These are phyloP conservation scores for Dryas iulia DNA, from an alignment of 1,140 invertebrate species.

Conservation along the genomic window DNA sequence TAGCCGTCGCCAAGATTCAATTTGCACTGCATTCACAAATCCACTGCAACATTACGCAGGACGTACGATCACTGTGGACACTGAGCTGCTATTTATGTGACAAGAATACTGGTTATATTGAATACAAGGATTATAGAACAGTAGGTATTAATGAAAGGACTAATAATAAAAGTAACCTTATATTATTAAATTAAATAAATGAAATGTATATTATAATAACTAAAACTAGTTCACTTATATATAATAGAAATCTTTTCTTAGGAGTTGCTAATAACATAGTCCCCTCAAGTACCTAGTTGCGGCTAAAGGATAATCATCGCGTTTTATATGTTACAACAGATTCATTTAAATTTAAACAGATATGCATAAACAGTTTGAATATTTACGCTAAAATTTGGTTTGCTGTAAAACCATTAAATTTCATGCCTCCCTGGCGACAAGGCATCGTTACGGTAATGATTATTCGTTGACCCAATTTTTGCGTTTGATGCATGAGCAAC, in stretches of 20 bases:
- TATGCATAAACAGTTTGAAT: constrained; percentile 2
- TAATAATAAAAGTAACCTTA: too few relatives aligned
- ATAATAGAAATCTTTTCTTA: too few relatives aligned
- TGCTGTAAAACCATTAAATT: neutral
- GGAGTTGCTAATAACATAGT: too few relatives aligned
- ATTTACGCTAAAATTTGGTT: neutral
- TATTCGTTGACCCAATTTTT: constrained; percentile 2
- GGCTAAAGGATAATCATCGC: too few relatives aligned
- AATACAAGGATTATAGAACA: neutral
- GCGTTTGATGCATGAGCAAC: neutral
- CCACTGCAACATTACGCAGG: constrained; percentile 14
- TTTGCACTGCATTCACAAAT: constrained; percentile 31
- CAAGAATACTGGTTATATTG: neutral
- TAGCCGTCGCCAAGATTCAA: constrained; percentile 23
- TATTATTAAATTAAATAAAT: too few relatives aligned
- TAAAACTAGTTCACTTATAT: too few relatives aligned
- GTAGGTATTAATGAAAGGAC: too few relatives aligned
- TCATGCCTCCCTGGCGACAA: neutral
- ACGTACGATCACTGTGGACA: constrained; percentile 3
- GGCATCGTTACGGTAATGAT: neutral
- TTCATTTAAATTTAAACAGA: neutral
- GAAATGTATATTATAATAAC: too few relatives aligned
- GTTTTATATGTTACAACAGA: too few relatives aligned
- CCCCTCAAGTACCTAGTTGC: too few relatives aligned
- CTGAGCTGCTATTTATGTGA: constrained; percentile 10